Evolutionary conservation across 2,888 invertebrate genomes (phyloP).

Genomic region (Drosophila meridionalis): DNA sequence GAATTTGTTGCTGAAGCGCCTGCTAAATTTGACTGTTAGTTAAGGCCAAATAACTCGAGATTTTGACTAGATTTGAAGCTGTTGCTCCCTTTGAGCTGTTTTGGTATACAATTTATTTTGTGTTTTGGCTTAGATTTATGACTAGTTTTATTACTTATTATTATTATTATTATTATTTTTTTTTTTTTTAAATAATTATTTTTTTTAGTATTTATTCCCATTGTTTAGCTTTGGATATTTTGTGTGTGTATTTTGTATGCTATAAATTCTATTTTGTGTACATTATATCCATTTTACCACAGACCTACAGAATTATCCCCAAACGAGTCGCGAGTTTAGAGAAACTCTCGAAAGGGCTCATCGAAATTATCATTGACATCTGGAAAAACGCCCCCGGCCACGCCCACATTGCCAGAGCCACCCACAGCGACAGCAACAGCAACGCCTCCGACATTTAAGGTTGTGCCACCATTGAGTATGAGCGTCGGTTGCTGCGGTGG

Average conservation of each 20-base stretch:
- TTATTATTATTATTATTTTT: background rate
- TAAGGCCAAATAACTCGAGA: background rate
- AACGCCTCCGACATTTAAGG: conserved; percentile 38
- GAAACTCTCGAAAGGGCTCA: conserved; percentile 84
- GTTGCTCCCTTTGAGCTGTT: conserved; percentile 5
- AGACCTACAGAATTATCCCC: conserved; percentile 25
- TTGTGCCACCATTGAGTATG: conserved; percentile 63
- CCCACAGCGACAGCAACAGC: conserved; percentile 39
- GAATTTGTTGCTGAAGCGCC: background rate
- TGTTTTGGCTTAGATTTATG: background rate
- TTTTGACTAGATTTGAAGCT: background rate
- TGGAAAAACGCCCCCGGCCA: conserved; percentile 58
- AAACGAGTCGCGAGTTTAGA: conserved; percentile 63
- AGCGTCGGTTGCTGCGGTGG: conserved; percentile 57
- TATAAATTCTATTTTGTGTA: conserved; percentile 54
- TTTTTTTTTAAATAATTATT: conserved; percentile 4
- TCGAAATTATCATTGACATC: conserved; percentile 83
- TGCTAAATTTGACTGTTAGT: background rate
- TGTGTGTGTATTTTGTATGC: conserved; percentile 9
- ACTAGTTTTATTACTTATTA: background rate
- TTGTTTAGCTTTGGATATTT: background rate
- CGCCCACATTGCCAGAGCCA: conserved; percentile 18
- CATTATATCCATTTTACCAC: conserved; percentile 55
- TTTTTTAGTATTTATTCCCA: conserved; percentile 1
- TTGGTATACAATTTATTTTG: conserved; percentile 7